A percentile compares a stretch with the other conserved stretches of the same genome.
Evolutionary conservation across 2,797 vertebrate species (phyloP).

Genomic region (Columba guinea): DNA sequence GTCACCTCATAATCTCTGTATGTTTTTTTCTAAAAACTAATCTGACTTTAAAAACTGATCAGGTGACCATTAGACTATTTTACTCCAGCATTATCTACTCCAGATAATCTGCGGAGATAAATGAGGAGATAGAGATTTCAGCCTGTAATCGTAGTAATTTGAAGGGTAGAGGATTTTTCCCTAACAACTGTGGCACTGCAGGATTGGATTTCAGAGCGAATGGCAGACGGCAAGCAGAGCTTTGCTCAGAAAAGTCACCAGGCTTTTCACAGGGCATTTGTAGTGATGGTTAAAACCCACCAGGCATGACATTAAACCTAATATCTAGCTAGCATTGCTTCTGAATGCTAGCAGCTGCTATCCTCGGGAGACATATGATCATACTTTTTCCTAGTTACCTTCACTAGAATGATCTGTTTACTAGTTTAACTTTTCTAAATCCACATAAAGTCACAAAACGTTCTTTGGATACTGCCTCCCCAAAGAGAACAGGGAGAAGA

Average conservation of each 20-base stretch:
- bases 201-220: not conserved
- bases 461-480: not conserved
- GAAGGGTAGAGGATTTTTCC: not conserved
- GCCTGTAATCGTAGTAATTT: not conserved
- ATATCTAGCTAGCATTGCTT: not conserved
- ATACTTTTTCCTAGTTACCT: not conserved
- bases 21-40: not conserved
- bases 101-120: not conserved
- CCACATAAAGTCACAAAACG: not conserved
- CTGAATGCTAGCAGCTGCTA: not conserved
- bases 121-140: not conserved
- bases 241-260: slow-evolving; percentile 6
- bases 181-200: not conserved
- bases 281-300: not conserved
- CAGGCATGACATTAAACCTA: not conserved
- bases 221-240: not conserved
- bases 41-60: not conserved
- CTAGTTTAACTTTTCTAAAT: not conserved
- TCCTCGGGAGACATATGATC: not conserved
- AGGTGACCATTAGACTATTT: slow-evolving; percentile 23
- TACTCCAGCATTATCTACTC: not conserved
- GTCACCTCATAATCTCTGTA: not conserved
- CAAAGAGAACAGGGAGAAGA: not conserved
- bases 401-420: not conserved
- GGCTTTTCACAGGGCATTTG: not conserved